Base-by-base conservation (phyloP, 2,888 invertebrate species). In the Temnothorax rugatulus region DNA sequence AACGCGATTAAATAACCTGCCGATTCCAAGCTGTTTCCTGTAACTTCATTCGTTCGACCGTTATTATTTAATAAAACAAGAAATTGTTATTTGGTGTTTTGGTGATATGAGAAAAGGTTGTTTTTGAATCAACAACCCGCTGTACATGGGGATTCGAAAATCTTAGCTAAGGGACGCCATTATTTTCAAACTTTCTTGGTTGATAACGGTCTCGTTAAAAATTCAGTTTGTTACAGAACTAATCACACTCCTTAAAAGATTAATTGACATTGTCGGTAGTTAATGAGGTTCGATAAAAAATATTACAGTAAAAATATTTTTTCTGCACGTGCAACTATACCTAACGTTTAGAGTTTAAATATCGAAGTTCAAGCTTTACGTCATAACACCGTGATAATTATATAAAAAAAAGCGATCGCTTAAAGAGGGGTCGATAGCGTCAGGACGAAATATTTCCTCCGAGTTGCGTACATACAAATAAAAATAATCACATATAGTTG, bases 281-380 rank as follows among this genome's bases (percentile, higher is more conserved):
- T 59, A 13, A 13, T 57, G 0, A 18, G 15, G 34, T 63, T 63
- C 5, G 15, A 34, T 34, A 21, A 47, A 61, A 38, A 63, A 29
- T 75, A 15, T 47, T 34, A 29, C 4, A 57, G n/a, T 63, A 18
- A 8, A 73, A 59, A 2, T 50, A n/a, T 38, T 63, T 34, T 21
- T 34, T 63, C 9, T 63, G 13, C 11, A 15, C 29, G 47, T 15
- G 15, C 47, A 29, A 15, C n/a, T 4, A 0, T n/a, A 21, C 29
- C 7, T 44, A 9, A 18, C n/a, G 13, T 29, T 75, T 75, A 63
- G 61, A 74, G 13, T 29, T 75, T 75, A 63, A 74, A 74, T 74
- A 61, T 44, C 74, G 1, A 63, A 75, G 75, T 75, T 75, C 63
- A 75, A 75, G 13, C 15, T 34, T 63, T 75, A 34, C 75, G 63